These are phyloP conservation scores for Aplysia californica DNA, from an alignment of 1,140 invertebrate species.

Conservation along the genomic window DNA sequence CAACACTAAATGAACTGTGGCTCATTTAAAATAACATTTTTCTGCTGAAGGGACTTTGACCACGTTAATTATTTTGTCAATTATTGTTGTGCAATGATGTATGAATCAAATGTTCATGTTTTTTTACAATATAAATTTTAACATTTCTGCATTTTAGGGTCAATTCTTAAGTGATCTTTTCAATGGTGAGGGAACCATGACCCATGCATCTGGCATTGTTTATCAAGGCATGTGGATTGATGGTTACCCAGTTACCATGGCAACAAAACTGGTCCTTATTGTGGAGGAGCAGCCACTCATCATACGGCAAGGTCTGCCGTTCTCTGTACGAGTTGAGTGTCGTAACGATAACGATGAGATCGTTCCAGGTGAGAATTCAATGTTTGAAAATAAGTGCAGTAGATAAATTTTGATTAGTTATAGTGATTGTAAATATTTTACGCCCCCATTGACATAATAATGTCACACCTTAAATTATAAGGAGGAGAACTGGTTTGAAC, in stretches of 20 bases:
- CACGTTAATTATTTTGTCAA: too few species aligned
- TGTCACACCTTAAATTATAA: too few species aligned
- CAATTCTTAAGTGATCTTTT: constrained; percentile 61
- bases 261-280: constrained; percentile 57
- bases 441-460: neutral
- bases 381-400: too few species aligned
- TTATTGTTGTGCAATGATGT: too few species aligned
- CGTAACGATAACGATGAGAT: constrained; percentile 51
- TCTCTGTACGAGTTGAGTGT: constrained; percentile 56
- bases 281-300: constrained; percentile 34
- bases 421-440: constrained; percentile 8
- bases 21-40: too few species aligned
- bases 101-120: too few species aligned
- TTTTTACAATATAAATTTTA: too few species aligned
- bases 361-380: constrained; percentile 52
- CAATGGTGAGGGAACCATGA: constrained; percentile 58
- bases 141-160: constrained; percentile 46
- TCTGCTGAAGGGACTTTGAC: too few species aligned
- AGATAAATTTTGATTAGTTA: too few species aligned
- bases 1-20: too few species aligned
- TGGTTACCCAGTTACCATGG: constrained; percentile 53
- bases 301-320: constrained; percentile 53
- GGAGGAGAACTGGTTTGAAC: too few species aligned
- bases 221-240: constrained; percentile 61
- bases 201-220: constrained; percentile 59